These are phyloP conservation scores for Dicyrtomina minuta DNA, from an alignment of 2,888 invertebrate genomes.

Conservation along the genomic window DNA sequence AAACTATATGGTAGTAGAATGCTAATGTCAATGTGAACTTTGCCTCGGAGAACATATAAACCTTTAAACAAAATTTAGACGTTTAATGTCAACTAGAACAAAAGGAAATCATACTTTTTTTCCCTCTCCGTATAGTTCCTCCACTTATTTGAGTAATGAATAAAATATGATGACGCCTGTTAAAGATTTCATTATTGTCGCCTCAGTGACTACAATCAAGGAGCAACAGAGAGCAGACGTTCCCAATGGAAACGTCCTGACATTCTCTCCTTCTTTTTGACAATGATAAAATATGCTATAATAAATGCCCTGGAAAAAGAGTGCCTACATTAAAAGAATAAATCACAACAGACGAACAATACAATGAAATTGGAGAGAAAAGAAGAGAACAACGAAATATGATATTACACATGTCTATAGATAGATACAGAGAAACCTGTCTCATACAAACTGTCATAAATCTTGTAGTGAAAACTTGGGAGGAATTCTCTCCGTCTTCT, in stretches of 20 bases:
- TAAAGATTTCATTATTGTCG: too few relatives aligned
- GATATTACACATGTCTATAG: not conserved
- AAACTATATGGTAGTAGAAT: too few relatives aligned
- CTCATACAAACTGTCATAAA: conserved; percentile 24
- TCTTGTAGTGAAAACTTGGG: conserved; percentile 15
- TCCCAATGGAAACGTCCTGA: not conserved
- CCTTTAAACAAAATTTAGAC: too few relatives aligned
- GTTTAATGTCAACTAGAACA: too few relatives aligned
- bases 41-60: too few relatives aligned
- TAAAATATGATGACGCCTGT: too few relatives aligned
- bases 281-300: conserved; percentile 23
- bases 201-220: too few relatives aligned
- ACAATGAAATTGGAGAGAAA: conserved; percentile 1
- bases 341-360: conserved; percentile 21
- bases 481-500: conserved; percentile 1
- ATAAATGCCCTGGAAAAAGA: conserved; percentile 12
- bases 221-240: conserved; percentile 2
- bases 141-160: too few relatives aligned
- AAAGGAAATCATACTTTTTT: too few relatives aligned
- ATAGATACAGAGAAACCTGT: conserved; percentile 16
- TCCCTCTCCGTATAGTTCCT: too few relatives aligned
- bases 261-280: conserved; percentile 3
- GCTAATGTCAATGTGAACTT: too few relatives aligned
- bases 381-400: not conserved
- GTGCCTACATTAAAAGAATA: conserved; percentile 28